Evolutionary conservation across 2,888 invertebrate species (phyloP).

Genomic region (Dicyrtomina minuta): DNA sequence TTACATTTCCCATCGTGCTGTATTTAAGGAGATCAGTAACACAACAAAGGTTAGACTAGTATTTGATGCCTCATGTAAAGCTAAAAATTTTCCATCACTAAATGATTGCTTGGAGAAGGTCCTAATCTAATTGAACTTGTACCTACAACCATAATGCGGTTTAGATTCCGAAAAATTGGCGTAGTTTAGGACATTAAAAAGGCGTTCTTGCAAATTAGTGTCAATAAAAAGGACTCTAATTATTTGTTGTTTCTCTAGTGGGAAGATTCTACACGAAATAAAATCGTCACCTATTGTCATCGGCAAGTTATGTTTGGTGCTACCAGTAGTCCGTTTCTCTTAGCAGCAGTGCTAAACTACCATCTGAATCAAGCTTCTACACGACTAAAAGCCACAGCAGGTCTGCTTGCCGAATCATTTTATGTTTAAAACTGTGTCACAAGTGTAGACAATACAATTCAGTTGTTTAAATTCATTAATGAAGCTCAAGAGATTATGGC

Average conservation of each 20-base stretch:
- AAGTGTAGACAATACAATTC: constrained; percentile 3
- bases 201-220: constrained; percentile 34
- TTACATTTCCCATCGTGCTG: constrained; percentile 32
- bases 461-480: constrained; percentile 15
- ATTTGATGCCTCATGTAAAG: constrained; percentile 49
- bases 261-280: constrained; percentile 6
- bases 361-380: not conserved
- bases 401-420: constrained; percentile 1
- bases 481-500: not conserved
- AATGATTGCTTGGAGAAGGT: constrained; percentile 46
- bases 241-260: constrained; percentile 38
- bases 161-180: constrained; percentile 35
- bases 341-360: constrained; percentile 24
- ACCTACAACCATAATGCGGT: constrained; percentile 18
- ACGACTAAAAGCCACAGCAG: not conserved
- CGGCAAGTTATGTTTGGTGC: constrained; percentile 30
- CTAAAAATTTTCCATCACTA: constrained; percentile 33
- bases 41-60: constrained; percentile 50
- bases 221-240: constrained; percentile 24
- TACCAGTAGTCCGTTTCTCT: constrained; percentile 33
- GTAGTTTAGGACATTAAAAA: constrained; percentile 38
- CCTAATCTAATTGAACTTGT: constrained; percentile 39
- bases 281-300: constrained; percentile 18
- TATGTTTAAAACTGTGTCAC: constrained; percentile 27
- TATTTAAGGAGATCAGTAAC: constrained; percentile 43